Evolutionary conservation across 2,888 invertebrate species (phyloP).

Genomic region (Choreutis nemorana): DNA sequence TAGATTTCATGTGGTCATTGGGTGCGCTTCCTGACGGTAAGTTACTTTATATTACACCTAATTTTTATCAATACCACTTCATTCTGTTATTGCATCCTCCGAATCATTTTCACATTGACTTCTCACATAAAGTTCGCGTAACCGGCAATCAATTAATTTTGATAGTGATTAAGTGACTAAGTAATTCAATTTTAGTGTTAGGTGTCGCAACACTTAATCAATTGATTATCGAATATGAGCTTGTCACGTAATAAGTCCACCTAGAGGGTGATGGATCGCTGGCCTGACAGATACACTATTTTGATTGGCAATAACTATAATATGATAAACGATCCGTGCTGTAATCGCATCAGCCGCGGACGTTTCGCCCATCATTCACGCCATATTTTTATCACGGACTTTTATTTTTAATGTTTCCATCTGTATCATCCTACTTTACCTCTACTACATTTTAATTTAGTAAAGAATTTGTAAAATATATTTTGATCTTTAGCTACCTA

Average conservation of each 20-base stretch:
- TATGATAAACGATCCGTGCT: conserved; percentile 58
- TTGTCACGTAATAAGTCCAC: conserved; percentile 30
- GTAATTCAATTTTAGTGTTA: conserved; percentile 32
- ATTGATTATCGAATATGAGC: conserved; percentile 23
- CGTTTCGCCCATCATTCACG: conserved; percentile 49
- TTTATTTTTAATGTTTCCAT: too few relatives aligned
- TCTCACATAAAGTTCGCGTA: conserved; percentile 1
- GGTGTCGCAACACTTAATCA: conserved; percentile 34
- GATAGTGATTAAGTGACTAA: conserved; percentile 30
- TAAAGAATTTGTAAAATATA: conserved; percentile 10
- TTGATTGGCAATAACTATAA: conserved; percentile 67
- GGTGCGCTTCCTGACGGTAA: conserved; percentile 98
- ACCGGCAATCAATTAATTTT: too few relatives aligned
- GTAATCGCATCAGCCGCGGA: conserved; percentile 52
- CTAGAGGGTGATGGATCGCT: conserved; percentile 50
- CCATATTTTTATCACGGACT: conserved; percentile 39
- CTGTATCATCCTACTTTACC: conserved; percentile 20
- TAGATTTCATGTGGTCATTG: conserved; percentile 99
- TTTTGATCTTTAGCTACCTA: too few relatives aligned
- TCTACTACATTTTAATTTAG: conserved; percentile 10
- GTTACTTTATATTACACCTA: conserved; percentile 62
- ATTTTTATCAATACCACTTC: conserved; percentile 42
- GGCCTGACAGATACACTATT: conserved; percentile 64
- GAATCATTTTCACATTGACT: conserved; percentile 15
- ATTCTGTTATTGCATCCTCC: conserved; percentile 32